Percentiles rank a stretch among this genome's conserved stretches.
phyloP scores from a whole-genome alignment of 1,140 invertebrate species.

The Phymastichus coffea region DNA sequence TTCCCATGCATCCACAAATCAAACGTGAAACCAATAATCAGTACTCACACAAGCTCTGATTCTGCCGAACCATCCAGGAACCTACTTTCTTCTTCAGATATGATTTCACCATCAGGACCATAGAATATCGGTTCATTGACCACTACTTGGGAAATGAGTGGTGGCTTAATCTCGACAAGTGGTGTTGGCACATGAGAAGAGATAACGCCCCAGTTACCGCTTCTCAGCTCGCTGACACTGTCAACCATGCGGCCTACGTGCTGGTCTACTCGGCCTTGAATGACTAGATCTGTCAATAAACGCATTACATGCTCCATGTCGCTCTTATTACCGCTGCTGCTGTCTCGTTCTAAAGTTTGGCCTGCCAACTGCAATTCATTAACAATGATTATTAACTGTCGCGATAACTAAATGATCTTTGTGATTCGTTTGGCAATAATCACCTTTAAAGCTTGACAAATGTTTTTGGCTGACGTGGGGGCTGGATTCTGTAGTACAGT shows the following conservation, averaged over 20 bases:
- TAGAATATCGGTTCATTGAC: constrained; percentile 49
- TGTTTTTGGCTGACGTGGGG: constrained; percentile 51
- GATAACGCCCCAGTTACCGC: constrained; percentile 46
- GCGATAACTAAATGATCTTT: too few relatives aligned
- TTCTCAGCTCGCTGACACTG: constrained; percentile 48
- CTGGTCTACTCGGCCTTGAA: constrained; percentile 43
- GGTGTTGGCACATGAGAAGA: constrained; percentile 33
- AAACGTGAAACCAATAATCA: constrained; percentile 14
- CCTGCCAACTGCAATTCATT: constrained; percentile 43
- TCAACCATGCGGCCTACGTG: constrained; percentile 49
- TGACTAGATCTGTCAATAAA: constrained; percentile 47
- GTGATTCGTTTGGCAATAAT: not conserved
- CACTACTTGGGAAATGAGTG: constrained; percentile 27
- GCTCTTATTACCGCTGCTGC: constrained; percentile 39
- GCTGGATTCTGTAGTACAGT: constrained; percentile 47
- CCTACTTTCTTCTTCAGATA: constrained; percentile 50
- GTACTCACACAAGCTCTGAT: constrained; percentile 37
- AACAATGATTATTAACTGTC: not conserved
- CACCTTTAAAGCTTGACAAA: constrained; percentile 57
- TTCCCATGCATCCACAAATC: not conserved
- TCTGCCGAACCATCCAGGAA: constrained; percentile 44
- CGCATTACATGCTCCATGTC: constrained; percentile 54
- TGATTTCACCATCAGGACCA: constrained; percentile 51
- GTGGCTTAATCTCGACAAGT: constrained; percentile 28
- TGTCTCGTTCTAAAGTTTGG: constrained; percentile 49